Evolutionary conservation across 2,113 vertebrate genomes (phyloP), one percentile per base, ranked within the genome.

Genomic region (Jaculus jaculus): DNA sequence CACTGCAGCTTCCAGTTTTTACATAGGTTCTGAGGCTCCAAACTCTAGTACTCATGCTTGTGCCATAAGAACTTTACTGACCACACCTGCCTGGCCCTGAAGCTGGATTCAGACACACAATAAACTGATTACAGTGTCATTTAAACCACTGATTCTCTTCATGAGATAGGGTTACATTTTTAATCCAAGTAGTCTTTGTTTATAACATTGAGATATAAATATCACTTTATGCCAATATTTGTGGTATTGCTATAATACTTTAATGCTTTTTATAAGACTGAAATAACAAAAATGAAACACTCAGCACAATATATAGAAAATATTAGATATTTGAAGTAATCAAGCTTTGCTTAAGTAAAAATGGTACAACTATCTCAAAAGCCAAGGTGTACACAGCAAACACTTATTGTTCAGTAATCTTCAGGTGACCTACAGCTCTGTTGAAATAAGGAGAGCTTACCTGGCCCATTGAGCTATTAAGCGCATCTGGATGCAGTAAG

Each of bases 281-380:
- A 89, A 89, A 91, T 68, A 68, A 82, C 23, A 86, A 92, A 92
- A 84, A 71, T 51, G 80, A 84, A 74, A 24, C 47, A 79, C 28
- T 13, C 66, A 78, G 60, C 7, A 91, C 4, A 58, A 4, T 65
- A 28, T 37, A 1, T 72, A 87, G 26, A 89, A 87, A 87, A 87
- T 34, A 73, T 42, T 54, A 75, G n/a, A 32, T 8, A 84, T 90
- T 51, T 51, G 5, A 37, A 18, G 73, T 26, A 24, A 7, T 68
- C 37, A 69, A 34, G 12, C 28, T 69, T 92, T 71, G 6, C 42
- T 95, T 83, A 61, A 65, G 8, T 61, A 75, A 92, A 91, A 23
- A 88, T 69, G 9, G 39, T 18, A 7, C 18, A 81, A 73, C 26
- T 78, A 37, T 39, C 23, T 80, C 63, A 60, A 85, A 86, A 66